Percentiles rank a stretch among this genome's conserved stretches.
These are phyloP conservation scores for Anguilla anguilla DNA, from an alignment of 2,797 vertebrate genomes.

Conservation along the genomic window DNA sequence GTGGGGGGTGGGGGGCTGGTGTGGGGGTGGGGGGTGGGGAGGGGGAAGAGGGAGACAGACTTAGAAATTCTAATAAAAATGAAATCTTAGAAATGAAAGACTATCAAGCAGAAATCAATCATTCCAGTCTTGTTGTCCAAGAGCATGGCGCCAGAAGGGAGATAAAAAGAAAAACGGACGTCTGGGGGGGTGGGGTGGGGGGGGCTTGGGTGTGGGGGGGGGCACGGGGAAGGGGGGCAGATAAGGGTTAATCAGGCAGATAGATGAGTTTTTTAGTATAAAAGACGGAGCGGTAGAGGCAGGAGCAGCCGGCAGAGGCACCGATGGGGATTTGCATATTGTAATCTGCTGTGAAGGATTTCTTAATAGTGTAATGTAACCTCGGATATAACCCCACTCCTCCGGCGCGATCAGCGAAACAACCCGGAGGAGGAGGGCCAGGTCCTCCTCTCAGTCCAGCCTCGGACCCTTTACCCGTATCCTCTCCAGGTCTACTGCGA, in stretches of 20 bases:
- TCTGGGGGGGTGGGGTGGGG: constrained; percentile 73
- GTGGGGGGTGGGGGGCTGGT: too few species aligned
- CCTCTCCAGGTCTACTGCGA: too few species aligned
- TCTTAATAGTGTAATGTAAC: constrained; percentile 16
- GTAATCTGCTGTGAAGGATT: constrained; percentile 28
- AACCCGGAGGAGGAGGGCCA: neutral
- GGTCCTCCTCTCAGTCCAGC: neutral
- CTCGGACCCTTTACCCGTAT: neutral
- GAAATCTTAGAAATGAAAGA: constrained; percentile 90
- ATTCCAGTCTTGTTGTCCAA: constrained; percentile 91
- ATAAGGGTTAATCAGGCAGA: constrained; percentile 17
- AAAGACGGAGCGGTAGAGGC: constrained; percentile 24
- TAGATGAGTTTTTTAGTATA: constrained; percentile 9
- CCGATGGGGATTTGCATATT: constrained; percentile 29
- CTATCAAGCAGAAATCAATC: constrained; percentile 98
- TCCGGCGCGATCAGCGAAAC: neutral
- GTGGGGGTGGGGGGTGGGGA: constrained; percentile 31
- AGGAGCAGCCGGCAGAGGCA: constrained; percentile 1
- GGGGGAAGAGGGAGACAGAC: constrained; percentile 41
- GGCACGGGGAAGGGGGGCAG: constrained; percentile 25
- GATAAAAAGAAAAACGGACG: constrained; percentile 86
- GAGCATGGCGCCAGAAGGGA: constrained; percentile 89
- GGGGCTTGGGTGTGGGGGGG: constrained; percentile 16
- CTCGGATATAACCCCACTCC: constrained; percentile 9
- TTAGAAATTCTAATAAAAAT: constrained; percentile 94